Base-by-base conservation (phyloP, 2,888 invertebrate genomes). In the Lordiphosa fenestrarum region DNA sequence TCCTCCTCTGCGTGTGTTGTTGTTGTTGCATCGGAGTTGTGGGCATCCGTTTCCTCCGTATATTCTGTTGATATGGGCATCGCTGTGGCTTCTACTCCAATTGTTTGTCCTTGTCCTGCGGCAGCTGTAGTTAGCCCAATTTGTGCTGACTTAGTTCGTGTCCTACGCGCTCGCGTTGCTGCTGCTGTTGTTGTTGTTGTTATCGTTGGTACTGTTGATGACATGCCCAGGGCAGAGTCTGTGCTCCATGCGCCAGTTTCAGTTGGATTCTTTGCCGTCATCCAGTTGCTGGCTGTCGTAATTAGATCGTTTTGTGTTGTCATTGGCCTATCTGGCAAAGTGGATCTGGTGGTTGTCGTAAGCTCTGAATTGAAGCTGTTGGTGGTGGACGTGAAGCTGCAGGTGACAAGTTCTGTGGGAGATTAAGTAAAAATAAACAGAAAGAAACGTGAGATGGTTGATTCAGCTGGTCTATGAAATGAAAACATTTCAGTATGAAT, bases 261-360 rank as follows among this genome's bases (percentile, higher is more conserved):
- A 56, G 62, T 48, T 35, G 71, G 66, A 49, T 57, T 67, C 66
- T 80, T 69, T 53, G 66, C 69, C 59, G 75, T 65, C 61, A 62
- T 66, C 70, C 69, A 60, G 77, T 69, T 71, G 73, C 51, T 69
- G 72, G 65, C 68, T 71, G 72, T 66, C 76, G 71, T 69, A 76
- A 73, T 81, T 81, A 72, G 84, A 85, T 85, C 81, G 69, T 81
- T 80, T 74, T 74, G 72, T 77, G 84, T 72, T 74, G 84, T 68
- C 81, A 73, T 74, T 73, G 77, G 72, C 55, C 72, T 80, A 84
- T 83, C 84, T 80, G 72, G 65, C 59, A 69, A 66, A 71, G 81
- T 78, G 82, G 84, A 78, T 78, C 82, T 84, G 60, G 71, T 64
- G 63, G 63, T 55, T 52, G 73, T 67, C 64, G 59, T 71, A 63